A percentile compares a stretch with the other conserved stretches of the same genome.
Evolutionary conservation across 2,797 vertebrate species (phyloP).

Genomic region (Sternotherus odoratus): DNA sequence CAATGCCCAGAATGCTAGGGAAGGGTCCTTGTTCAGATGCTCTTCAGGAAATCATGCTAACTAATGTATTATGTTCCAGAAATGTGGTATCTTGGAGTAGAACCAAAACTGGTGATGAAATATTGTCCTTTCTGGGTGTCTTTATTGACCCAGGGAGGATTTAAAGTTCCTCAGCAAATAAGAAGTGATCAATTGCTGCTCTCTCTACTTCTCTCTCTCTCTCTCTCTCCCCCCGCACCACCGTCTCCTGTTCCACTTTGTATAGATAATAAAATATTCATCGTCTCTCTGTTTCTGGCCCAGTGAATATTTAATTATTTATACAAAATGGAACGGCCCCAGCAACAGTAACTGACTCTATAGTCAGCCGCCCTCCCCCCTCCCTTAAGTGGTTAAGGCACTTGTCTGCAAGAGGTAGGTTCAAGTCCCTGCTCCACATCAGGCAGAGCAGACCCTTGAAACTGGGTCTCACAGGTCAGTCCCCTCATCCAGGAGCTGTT

Average conservation of each 20-base stretch:
- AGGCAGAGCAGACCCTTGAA: background rate
- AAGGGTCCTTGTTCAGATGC: background rate
- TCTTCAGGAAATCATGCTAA: constrained; percentile 13
- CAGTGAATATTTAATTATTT: background rate
- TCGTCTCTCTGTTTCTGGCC: background rate
- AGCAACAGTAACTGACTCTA: background rate
- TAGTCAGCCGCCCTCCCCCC: too few relatives aligned
- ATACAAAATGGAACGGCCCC: background rate
- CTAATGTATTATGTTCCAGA: background rate
- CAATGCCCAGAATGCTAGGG: background rate
- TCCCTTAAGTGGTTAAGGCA: background rate
- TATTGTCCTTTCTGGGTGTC: background rate
- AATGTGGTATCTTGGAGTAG: constrained; percentile 36
- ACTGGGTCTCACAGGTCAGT: background rate
- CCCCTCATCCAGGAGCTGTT: background rate
- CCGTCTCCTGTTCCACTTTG: background rate
- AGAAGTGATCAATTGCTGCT: background rate
- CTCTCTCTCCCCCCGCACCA: too few relatives aligned
- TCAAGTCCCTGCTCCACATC: background rate
- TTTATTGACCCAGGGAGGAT: background rate
- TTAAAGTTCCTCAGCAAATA: constrained; percentile 39
- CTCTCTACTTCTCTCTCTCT: background rate
- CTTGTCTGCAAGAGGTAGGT: background rate
- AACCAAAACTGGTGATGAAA: background rate
- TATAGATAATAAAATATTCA: background rate